phyloP scores from a whole-genome alignment of 1,140 invertebrate species.

The Aphaenogaster rudis region DNA sequence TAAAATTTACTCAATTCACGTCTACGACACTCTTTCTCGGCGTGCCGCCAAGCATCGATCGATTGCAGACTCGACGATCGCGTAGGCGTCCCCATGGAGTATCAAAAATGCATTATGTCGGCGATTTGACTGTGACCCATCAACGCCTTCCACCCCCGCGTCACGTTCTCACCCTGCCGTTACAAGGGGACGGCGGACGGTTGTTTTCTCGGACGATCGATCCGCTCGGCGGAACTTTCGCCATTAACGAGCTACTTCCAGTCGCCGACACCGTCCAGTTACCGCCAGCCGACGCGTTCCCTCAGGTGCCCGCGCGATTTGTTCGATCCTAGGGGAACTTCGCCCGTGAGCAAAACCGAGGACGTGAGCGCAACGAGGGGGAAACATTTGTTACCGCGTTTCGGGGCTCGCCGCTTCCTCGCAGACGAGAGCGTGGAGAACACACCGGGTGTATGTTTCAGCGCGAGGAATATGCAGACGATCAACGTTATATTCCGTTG shows the following conservation, averaged over 20 bases:
- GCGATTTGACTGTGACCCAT: background rate
- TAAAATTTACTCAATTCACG: background rate
- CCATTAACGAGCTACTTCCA: conserved; percentile 62
- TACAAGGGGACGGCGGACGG: background rate
- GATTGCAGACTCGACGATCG: background rate
- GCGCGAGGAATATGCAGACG: conserved; percentile 9
- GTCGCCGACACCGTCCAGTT: conserved; percentile 52
- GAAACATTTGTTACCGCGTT: conserved; percentile 53
- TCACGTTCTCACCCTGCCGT: conserved; percentile 22
- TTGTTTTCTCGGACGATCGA: conserved; percentile 61
- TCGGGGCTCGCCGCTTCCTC: background rate
- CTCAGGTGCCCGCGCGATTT: conserved; percentile 47
- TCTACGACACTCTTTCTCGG: background rate
- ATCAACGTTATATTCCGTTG: conserved; percentile 38
- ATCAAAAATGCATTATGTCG: conserved; percentile 47
- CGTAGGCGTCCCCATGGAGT: conserved; percentile 6
- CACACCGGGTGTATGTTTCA: conserved; percentile 1
- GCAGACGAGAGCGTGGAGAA: background rate
- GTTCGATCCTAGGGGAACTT: conserved; percentile 42
- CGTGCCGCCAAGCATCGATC: background rate
- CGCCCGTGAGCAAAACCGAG: conserved; percentile 38
- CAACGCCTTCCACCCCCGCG: background rate
- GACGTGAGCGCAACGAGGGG: conserved; percentile 44
- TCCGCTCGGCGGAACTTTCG: conserved; percentile 54
- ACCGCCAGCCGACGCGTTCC: conserved; percentile 47